These are phyloP conservation scores for Charadrius vociferus DNA, from an alignment of 2,113 vertebrate genomes.

Conservation along the genomic window DNA sequence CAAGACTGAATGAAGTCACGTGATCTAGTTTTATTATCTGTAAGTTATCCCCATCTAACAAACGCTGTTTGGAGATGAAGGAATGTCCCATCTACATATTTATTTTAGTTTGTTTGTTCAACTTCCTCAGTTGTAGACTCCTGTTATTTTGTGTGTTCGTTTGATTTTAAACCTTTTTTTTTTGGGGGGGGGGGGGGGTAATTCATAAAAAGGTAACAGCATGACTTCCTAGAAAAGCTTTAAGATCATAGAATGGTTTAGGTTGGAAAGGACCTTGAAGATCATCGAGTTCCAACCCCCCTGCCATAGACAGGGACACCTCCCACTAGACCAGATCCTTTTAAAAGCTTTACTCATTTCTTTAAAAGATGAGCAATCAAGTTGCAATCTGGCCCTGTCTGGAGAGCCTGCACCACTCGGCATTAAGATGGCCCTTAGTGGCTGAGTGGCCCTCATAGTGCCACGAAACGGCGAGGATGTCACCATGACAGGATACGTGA, in stretches of 20 bases:
- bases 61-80: background rate
- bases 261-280: too few relatives aligned
- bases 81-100: background rate
- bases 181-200: background rate
- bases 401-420: background rate
- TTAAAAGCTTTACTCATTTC: background rate
- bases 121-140: background rate
- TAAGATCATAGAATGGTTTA: too few relatives aligned
- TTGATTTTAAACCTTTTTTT: background rate
- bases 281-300: too few relatives aligned
- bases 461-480: background rate
- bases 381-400: background rate
- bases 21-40: background rate
- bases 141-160: background rate
- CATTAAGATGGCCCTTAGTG: background rate
- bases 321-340: too few relatives aligned
- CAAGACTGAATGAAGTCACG: background rate
- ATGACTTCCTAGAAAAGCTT: background rate
- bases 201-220: background rate
- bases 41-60: background rate
- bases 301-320: too few relatives aligned
- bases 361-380: background rate
- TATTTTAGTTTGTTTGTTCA: background rate
- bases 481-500: accelerated
- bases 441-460: background rate